Percentiles rank a stretch among this genome's conserved stretches.
phyloP scores from a whole-genome alignment of 2,797 vertebrate species.

The Rhabdophis nuchalis region DNA sequence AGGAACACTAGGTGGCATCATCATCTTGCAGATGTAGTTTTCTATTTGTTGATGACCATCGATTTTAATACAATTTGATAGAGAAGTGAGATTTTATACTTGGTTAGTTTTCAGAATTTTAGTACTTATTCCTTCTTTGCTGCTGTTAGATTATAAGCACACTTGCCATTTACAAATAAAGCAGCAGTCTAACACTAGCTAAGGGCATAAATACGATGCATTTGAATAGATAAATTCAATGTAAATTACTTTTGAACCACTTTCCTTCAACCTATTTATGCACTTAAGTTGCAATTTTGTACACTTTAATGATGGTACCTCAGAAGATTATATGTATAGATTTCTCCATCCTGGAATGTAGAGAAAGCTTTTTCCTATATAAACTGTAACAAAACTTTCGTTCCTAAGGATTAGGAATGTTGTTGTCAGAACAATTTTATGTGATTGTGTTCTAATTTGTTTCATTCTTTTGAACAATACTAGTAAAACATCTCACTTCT shows the following conservation, averaged over 20 bases:
- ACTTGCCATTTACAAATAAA: background rate
- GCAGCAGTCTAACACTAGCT: background rate
- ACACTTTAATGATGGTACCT: background rate
- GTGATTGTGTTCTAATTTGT: constrained; percentile 33
- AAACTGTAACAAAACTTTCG: background rate
- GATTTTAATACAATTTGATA: constrained; percentile 5
- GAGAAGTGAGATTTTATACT: background rate
- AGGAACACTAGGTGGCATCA: background rate
- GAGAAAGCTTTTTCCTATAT: background rate
- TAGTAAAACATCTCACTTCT: constrained; percentile 25
- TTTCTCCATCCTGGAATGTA: background rate
- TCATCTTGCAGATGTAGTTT: background rate
- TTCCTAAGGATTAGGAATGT: background rate
- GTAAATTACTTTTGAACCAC: background rate
- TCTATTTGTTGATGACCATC: background rate
- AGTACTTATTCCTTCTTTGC: background rate
- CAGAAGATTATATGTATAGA: background rate
- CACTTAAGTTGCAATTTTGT: background rate
- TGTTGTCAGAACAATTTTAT: background rate
- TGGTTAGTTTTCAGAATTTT: background rate
- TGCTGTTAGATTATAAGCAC: background rate
- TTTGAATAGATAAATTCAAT: background rate
- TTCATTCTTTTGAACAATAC: constrained; percentile 36
- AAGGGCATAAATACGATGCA: background rate
- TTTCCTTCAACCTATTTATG: background rate